Conservation (phyloP, 2,888 invertebrate species). For the Cosmia trapezina region DNA sequence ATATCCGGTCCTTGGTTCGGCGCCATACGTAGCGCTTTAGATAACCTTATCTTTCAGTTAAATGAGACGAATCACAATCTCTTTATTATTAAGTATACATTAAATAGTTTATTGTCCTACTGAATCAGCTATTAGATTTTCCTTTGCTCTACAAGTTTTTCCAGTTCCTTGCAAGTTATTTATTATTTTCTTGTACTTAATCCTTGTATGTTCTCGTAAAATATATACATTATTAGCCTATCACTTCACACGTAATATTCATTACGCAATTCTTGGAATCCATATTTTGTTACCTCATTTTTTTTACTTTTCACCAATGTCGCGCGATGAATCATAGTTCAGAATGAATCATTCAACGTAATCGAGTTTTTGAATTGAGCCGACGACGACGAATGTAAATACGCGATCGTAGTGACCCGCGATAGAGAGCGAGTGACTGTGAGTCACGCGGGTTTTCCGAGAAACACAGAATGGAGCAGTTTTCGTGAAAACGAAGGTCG, state of each 20-base stretch:
- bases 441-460: slow-evolving; percentile 90
- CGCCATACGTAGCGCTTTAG: slow-evolving; percentile 78
- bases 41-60: slow-evolving; percentile 73
- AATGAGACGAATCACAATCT: slow-evolving; percentile 51
- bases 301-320: slow-evolving; percentile 78
- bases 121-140: slow-evolving; percentile 52
- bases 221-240: slow-evolving; percentile 5
- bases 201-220: slow-evolving; percentile 60
- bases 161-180: slow-evolving; percentile 65
- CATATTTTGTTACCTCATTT: slow-evolving; percentile 44
- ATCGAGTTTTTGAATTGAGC: slow-evolving; percentile 90
- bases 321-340: slow-evolving; percentile 85
- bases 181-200: slow-evolving; percentile 71
- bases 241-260: slow-evolving; percentile 10
- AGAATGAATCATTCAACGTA: slow-evolving; percentile 87
- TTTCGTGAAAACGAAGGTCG: slow-evolving; percentile 89
- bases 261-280: slow-evolving; percentile 28
- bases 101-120: slow-evolving; percentile 33
- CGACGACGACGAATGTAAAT: slow-evolving; percentile 87
- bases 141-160: slow-evolving; percentile 75
- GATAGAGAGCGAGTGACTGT: slow-evolving; percentile 83
- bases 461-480: slow-evolving; percentile 83
- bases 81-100: slow-evolving; percentile 15
- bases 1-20: slow-evolving; percentile 85
- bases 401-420: slow-evolving; percentile 87